Percentiles rank a stretch among this genome's conserved stretches.
These are phyloP conservation scores for Rhagonycha fulva DNA, from an alignment of 2,888 invertebrate genomes.

Conservation along the genomic window DNA sequence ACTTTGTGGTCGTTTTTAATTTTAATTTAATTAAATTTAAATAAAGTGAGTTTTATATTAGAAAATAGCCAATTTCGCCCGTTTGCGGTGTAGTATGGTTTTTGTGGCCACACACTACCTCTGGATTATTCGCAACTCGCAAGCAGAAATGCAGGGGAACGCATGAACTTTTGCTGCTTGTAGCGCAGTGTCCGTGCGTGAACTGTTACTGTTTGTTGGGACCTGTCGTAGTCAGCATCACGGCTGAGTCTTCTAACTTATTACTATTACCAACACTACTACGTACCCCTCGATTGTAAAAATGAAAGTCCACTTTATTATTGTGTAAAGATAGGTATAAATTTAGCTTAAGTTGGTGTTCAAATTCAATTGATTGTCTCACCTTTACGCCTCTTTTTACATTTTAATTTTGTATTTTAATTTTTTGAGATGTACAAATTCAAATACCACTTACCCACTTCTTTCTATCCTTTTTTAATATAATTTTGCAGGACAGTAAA, in stretches of 20 bases:
- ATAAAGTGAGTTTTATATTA: constrained; percentile 41
- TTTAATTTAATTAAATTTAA: constrained; percentile 32
- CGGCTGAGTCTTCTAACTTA: constrained; percentile 41
- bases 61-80: constrained; percentile 25
- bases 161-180: constrained; percentile 28
- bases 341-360: constrained; percentile 55
- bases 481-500: constrained; percentile 16
- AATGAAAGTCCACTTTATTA: constrained; percentile 56
- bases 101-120: constrained; percentile 27
- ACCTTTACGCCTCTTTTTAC: constrained; percentile 11
- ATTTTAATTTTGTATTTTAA: constrained; percentile 8
- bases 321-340: constrained; percentile 57
- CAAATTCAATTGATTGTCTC: constrained; percentile 37
- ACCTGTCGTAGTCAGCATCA: constrained; percentile 32
- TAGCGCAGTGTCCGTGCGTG: constrained; percentile 28
- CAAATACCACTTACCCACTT: not conserved
- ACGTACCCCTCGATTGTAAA: constrained; percentile 57
- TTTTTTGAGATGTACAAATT: constrained; percentile 25
- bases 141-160: constrained; percentile 26
- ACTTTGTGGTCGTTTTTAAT: constrained; percentile 46
- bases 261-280: constrained; percentile 45
- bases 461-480: constrained; percentile 3
- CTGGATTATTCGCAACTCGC: constrained; percentile 29
- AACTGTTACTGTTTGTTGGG: constrained; percentile 31
- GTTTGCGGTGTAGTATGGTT: constrained; percentile 6